These are phyloP conservation scores for Miniopterus natalensis DNA, from an alignment of 2,113 vertebrate genomes.

Conservation along the genomic window DNA sequence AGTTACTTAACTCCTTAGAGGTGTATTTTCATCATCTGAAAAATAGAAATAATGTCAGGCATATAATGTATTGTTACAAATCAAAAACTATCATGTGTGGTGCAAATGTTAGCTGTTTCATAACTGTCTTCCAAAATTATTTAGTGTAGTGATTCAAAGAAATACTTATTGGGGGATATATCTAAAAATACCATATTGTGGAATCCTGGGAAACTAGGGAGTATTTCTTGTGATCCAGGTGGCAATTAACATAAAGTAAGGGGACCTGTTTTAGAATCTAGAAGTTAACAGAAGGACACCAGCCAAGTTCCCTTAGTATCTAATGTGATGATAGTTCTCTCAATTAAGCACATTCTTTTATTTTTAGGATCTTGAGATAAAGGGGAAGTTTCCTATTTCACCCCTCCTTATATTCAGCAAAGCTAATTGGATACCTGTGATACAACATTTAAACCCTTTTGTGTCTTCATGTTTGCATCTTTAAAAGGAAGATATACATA, in stretches of 20 bases:
- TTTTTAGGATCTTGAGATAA: slow-evolving; percentile 27
- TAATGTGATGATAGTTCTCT: neutral
- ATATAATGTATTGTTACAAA: neutral
- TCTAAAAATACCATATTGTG: neutral
- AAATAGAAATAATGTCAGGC: neutral
- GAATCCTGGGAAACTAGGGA: neutral
- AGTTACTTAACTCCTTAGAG: neutral
- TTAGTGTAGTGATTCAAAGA: neutral
- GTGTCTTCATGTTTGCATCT: neutral
- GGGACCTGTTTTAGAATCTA: neutral
- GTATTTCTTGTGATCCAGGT: neutral
- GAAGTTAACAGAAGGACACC: neutral
- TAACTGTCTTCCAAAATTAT: neutral
- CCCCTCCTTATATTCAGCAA: neutral
- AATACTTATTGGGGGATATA: neutral
- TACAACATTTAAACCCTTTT: neutral
- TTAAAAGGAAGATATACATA: slow-evolving; percentile 26
- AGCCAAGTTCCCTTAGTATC: slow-evolving; percentile 14
- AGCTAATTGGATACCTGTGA: neutral
- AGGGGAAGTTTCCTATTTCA: neutral
- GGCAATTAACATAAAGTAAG: neutral
- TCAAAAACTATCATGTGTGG: neutral
- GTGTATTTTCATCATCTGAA: neutral
- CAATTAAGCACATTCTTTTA: neutral
- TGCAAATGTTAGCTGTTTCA: neutral